These are phyloP conservation scores for Boleophthalmus pectinirostris DNA, from an alignment of 2,113 vertebrate genomes.

Conservation along the genomic window DNA sequence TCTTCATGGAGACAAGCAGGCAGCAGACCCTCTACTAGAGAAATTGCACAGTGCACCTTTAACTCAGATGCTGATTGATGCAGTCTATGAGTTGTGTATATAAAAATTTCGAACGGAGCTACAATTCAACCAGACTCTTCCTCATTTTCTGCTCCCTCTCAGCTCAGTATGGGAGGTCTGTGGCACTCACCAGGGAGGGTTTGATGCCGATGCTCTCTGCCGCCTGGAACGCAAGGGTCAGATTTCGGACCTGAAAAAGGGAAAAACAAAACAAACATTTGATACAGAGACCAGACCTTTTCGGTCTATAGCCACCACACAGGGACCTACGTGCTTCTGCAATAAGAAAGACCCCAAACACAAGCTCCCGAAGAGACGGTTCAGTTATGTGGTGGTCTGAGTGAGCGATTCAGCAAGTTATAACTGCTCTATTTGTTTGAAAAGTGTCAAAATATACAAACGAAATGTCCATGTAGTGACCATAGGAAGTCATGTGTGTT, in stretches of 20 bases:
- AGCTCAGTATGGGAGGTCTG: slow-evolving; percentile 11
- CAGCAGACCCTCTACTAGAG: no score
- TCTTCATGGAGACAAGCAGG: no score
- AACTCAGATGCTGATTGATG: not conserved
- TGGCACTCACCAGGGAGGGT: slow-evolving; percentile 89
- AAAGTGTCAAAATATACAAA: not conserved
- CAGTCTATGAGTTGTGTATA: not conserved
- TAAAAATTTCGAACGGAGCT: no score
- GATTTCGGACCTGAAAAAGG: slow-evolving; percentile 86
- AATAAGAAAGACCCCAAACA: slow-evolving; percentile 9
- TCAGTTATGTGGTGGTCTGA: slow-evolving; percentile 18
- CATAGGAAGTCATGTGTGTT: not conserved
- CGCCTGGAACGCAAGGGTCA: slow-evolving; percentile 94
- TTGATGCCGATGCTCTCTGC: slow-evolving; percentile 96
- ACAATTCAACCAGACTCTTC: not conserved
- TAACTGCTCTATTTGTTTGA: slow-evolving; percentile 19
- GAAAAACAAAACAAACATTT: slow-evolving; percentile 52
- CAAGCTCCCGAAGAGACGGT: not conserved
- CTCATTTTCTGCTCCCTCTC: slow-evolving; percentile 16
- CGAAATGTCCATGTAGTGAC: slow-evolving; percentile 2
- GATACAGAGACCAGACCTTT: not conserved
- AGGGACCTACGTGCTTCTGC: slow-evolving; percentile 7
- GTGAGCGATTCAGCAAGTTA: slow-evolving; percentile 3
- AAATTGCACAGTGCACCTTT: not conserved
- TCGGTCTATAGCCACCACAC: slow-evolving; percentile 11